Evolutionary conservation across 1,140 invertebrate genomes (phyloP).

Genomic region (Cecropterus lyciades): DNA sequence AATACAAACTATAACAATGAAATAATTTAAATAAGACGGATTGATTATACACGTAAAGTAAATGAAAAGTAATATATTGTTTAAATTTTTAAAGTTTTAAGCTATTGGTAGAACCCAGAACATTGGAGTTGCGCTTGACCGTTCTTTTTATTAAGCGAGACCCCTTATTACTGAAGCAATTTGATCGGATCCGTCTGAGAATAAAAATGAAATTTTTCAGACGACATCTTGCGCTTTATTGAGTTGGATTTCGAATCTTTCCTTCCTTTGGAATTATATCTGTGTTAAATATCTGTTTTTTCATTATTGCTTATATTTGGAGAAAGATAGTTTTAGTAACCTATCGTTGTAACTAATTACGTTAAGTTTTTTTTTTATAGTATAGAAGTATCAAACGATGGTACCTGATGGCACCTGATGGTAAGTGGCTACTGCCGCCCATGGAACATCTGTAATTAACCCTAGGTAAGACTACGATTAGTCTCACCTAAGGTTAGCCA

Average conservation of each 20-base stretch:
- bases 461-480: no score
- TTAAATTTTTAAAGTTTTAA: conserved; percentile 20
- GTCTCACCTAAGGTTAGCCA: no score
- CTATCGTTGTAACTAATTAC: no score
- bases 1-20: no score
- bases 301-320: conserved; percentile 10
- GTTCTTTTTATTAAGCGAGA: conserved; percentile 67
- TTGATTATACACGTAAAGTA: no score
- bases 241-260: conserved; percentile 56
- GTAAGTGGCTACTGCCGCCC: no score
- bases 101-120: conserved; percentile 24
- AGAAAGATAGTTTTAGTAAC: no score
- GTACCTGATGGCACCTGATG: no score
- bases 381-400: no score
- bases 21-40: no score
- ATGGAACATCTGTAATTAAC: no score
- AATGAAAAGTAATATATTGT: not conserved
- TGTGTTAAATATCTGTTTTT: conserved; percentile 41
- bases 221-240: conserved; percentile 75
- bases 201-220: conserved; percentile 70
- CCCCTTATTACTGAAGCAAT: conserved; percentile 75
- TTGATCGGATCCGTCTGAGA: conserved; percentile 67
- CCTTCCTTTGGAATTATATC: conserved; percentile 47
- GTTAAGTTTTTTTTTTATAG: no score
- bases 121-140: conserved; percentile 50